phyloP scores from a whole-genome alignment of 2,797 vertebrate species.

The Nyctalus aviator region DNA sequence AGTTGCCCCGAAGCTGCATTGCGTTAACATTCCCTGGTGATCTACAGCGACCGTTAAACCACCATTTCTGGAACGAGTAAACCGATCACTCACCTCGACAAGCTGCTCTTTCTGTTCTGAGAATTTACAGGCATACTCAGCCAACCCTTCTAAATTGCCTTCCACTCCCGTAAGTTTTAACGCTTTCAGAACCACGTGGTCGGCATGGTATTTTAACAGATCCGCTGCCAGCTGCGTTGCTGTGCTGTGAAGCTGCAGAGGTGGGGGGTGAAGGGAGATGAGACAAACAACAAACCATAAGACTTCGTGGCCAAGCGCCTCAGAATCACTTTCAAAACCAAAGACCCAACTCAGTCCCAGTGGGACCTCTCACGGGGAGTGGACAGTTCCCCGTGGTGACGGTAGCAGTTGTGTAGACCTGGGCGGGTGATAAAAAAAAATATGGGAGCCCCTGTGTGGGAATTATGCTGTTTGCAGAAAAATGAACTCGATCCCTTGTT shows the following conservation, averaged over 20 bases:
- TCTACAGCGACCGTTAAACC: neutral
- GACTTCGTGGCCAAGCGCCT: neutral
- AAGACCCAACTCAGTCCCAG: neutral
- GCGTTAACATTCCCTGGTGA: neutral
- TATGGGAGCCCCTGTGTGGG: neutral
- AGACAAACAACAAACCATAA: constrained; percentile 26
- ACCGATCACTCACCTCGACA: constrained; percentile 92
- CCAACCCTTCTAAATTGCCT: constrained; percentile 96
- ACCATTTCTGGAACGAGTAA: neutral
- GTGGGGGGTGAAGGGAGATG: constrained; percentile 6
- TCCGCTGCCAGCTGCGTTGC: constrained; percentile 93
- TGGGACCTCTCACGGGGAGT: neutral
- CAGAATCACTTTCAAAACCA: neutral
- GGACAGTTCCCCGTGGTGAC: neutral
- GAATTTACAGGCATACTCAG: constrained; percentile 94
- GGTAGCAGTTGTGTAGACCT: neutral
- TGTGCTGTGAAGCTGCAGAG: constrained; percentile 93
- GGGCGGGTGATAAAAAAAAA: neutral
- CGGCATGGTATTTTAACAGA: constrained; percentile 93
- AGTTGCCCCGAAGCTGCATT: neutral
- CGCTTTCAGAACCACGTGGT: constrained; percentile 94
- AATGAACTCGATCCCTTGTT: neutral
- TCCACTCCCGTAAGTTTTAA: constrained; percentile 95
- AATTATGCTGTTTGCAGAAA: neutral
- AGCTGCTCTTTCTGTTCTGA: constrained; percentile 98